Percentiles rank a stretch among this genome's conserved stretches.
phyloP scores from a whole-genome alignment of 1,140 invertebrate genomes.

The Eubasilissa regina region DNA sequence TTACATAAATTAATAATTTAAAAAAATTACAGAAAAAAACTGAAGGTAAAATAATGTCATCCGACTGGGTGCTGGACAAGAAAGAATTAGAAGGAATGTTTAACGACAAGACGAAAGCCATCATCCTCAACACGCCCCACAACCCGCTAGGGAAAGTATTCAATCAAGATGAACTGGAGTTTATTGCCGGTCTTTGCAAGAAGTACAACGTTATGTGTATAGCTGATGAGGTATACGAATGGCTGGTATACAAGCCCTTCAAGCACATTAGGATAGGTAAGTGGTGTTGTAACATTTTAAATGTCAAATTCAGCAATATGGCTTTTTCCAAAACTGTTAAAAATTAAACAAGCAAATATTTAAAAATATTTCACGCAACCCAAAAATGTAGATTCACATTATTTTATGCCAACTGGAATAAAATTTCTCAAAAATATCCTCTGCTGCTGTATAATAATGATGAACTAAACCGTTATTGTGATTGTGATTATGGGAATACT shows the following conservation, averaged over 20 bases:
- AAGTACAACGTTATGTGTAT: constrained; percentile 94
- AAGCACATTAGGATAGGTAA: constrained; percentile 93
- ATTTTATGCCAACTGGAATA: too few species aligned
- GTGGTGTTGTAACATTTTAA: constrained; percentile 33
- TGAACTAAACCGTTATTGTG: too few species aligned
- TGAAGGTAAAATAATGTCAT: constrained; percentile 74
- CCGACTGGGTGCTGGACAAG: constrained; percentile 92
- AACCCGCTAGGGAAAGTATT: constrained; percentile 97
- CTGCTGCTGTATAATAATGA: too few species aligned
- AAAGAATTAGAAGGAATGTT: constrained; percentile 89
- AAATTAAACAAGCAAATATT: too few species aligned
- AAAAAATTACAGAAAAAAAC: constrained; percentile 61
- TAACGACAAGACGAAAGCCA: constrained; percentile 92
- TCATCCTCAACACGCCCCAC: constrained; percentile 97
- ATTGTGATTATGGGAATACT: too few species aligned
- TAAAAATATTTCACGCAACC: too few species aligned
- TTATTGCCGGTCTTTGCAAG: constrained; percentile 91
- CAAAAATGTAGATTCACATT: too few species aligned
- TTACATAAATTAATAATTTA: too few species aligned
- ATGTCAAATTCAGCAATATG: too few species aligned
- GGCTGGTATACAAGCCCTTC: constrained; percentile 91
- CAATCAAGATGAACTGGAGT: constrained; percentile 78
- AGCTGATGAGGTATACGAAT: constrained; percentile 99
- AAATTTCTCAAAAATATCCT: neutral
- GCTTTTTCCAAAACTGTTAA: too few species aligned